These are phyloP conservation scores for Eospalax fontanierii DNA, from an alignment of 2,797 vertebrate genomes.

Conservation along the genomic window DNA sequence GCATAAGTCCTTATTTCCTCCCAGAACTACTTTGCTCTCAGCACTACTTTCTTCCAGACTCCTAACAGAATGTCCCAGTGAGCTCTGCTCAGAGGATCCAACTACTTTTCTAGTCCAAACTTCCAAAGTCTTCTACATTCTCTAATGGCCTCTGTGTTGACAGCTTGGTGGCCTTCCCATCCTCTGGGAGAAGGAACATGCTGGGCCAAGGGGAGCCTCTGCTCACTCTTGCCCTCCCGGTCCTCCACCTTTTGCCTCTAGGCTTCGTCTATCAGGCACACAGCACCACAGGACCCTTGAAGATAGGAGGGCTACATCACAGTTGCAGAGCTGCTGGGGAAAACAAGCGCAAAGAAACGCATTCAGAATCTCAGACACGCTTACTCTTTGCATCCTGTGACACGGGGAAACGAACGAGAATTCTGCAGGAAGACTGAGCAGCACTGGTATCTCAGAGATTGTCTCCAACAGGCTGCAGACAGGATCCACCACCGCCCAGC, in stretches of 20 bases:
- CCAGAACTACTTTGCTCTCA: too few species aligned
- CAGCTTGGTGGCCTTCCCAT: neutral
- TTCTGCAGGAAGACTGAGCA: neutral
- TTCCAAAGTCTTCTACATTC: neutral
- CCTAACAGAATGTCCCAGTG: too few species aligned
- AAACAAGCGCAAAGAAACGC: neutral
- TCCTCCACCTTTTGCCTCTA: neutral
- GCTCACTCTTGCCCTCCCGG: neutral
- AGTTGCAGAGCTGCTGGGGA: neutral
- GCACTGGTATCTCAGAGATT: neutral
- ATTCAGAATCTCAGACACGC: neutral
- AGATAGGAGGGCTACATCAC: accelerated
- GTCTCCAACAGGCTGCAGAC: neutral
- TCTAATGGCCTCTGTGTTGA: neutral
- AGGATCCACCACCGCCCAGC: neutral
- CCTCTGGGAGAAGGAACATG: neutral
- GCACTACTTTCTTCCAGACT: too few species aligned
- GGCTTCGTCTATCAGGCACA: too few species aligned
- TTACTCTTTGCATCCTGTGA: neutral
- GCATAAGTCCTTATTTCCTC: too few species aligned
- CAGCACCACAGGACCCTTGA: too few species aligned
- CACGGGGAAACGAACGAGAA: neutral
- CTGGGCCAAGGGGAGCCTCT: neutral
- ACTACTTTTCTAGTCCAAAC: too few species aligned
- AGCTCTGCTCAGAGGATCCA: too few species aligned